phyloP scores from a whole-genome alignment of 2,797 vertebrate species.

The Psittacula echo region DNA sequence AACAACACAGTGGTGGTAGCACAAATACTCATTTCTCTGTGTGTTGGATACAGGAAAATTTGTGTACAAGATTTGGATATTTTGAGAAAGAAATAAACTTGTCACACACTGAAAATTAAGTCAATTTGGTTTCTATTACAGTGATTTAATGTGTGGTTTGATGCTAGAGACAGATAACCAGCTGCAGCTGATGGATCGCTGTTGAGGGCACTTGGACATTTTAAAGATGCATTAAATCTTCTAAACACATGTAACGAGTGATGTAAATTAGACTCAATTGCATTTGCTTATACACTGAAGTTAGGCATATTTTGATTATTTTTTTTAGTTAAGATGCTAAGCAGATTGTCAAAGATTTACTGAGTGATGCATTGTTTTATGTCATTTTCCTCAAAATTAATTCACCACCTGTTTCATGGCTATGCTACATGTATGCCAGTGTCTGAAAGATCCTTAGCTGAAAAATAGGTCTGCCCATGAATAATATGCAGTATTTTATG shows the following conservation, averaged over 20 bases:
- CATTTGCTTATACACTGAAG: neutral
- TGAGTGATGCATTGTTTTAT: neutral
- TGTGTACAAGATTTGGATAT: neutral
- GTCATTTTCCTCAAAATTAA: neutral
- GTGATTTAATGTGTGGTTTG: neutral
- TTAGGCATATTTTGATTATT: neutral
- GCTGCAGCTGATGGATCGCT: neutral
- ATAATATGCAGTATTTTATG: neutral
- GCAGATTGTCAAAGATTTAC: constrained; percentile 31
- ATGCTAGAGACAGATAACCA: neutral
- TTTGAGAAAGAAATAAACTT: constrained; percentile 4
- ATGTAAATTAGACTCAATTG: constrained; percentile 40
- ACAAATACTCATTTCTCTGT: neutral
- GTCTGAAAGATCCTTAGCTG: neutral
- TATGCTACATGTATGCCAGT: neutral
- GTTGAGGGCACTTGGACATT: constrained; percentile 30
- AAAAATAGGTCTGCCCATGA: neutral
- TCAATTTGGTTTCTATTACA: neutral
- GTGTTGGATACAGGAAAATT: neutral
- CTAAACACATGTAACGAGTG: constrained; percentile 24
- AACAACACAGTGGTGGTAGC: neutral
- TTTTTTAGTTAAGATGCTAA: neutral
- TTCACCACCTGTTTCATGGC: constrained; percentile 8
- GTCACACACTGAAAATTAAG: neutral
- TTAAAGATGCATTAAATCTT: constrained; percentile 53